Evolutionary conservation across 2,113 vertebrate genomes (phyloP).

Genomic region (Climacteris rufus): DNA sequence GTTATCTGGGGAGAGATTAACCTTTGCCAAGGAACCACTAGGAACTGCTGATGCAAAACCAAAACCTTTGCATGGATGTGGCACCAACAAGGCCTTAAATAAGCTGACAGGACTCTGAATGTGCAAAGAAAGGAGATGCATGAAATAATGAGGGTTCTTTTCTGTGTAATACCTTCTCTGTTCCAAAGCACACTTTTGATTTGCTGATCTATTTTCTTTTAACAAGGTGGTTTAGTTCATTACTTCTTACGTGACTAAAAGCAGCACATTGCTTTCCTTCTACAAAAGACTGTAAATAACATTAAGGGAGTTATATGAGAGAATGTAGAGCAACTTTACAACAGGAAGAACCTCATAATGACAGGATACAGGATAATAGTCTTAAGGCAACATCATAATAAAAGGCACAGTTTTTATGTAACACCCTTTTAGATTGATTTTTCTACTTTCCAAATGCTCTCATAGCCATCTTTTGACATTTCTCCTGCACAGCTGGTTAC

Average conservation of each 20-base stretch:
- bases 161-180: not conserved
- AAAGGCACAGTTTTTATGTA: not conserved
- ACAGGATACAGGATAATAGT: not conserved
- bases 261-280: not conserved
- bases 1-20: not conserved
- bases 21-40: not conserved
- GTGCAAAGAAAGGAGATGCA: not conserved
- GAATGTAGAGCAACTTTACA: not conserved
- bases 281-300: conserved; percentile 5
- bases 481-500: conserved; percentile 1
- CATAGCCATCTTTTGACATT: conserved; percentile 27
- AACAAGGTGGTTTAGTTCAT: not conserved
- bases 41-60: not conserved
- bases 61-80: not conserved
- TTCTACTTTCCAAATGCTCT: not conserved
- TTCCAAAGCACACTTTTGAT: not conserved
- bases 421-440: conserved; percentile 1
- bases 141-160: not conserved
- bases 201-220: conserved; percentile 1
- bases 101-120: not conserved
- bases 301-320: not conserved
- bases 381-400: not conserved
- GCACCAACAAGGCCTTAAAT: not conserved
- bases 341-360: not conserved
- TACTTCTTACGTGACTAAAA: conserved; percentile 15